These are phyloP conservation scores for Prolemur simus DNA, from an alignment of 2,113 vertebrate species.

Conservation along the genomic window DNA sequence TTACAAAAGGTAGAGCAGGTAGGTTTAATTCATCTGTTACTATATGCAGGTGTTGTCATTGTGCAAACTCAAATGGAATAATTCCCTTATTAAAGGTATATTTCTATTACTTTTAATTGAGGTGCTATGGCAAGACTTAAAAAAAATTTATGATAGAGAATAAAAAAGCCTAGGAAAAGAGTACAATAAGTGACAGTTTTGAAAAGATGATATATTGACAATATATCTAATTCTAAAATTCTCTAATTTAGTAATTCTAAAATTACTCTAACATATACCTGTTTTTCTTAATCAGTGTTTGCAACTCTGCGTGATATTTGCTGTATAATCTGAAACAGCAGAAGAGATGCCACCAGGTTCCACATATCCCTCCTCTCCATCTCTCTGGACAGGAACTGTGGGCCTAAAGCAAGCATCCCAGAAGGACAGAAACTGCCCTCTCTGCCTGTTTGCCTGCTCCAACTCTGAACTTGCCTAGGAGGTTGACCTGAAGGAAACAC, in stretches of 20 bases:
- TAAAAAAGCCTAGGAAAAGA: background rate
- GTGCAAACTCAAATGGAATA: background rate
- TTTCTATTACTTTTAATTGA: background rate
- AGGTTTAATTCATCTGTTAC: background rate
- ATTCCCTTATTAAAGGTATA: background rate
- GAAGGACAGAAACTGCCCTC: background rate
- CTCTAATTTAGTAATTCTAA: no score
- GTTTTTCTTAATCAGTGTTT: background rate
- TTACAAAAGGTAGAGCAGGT: background rate
- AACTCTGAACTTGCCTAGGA: background rate
- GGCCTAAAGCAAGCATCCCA: background rate
- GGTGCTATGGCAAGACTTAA: background rate
- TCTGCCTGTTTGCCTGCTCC: background rate
- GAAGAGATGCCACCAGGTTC: background rate
- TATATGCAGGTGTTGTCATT: background rate
- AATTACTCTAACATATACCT: background rate
- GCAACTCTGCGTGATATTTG: background rate
- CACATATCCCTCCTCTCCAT: background rate
- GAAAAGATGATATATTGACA: background rate
- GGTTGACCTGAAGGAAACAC: background rate
- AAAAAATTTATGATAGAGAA: background rate
- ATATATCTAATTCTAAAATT: no score
- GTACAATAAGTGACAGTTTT: background rate
- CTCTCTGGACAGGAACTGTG: background rate
- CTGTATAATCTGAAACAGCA: background rate